Evolutionary conservation across 2,113 vertebrate genomes (phyloP), one percentile per base, ranked within the genome.

Genomic region (Acanthochromis polyacanthus): DNA sequence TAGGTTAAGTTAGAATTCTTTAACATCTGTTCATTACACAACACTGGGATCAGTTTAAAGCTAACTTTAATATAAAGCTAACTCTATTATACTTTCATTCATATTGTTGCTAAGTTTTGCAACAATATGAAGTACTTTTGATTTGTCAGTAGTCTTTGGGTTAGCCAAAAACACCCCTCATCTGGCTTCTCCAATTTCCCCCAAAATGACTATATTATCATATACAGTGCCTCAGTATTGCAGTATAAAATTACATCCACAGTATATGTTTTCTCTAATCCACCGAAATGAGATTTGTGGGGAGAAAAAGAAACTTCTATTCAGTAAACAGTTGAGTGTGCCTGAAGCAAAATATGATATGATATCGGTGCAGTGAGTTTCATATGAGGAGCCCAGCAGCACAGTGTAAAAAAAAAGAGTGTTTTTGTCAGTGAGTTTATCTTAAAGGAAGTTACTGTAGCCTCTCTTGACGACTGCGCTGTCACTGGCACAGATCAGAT

Each of bases 401-500:
- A 3, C n/a, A 2, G 45, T 30, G 30, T 45, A n/a, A 19, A 0
- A 57, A 0, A 57, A 63, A 23, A 20, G 9, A 5, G n/a, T 10
- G 5, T 36, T 56, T 56, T 64, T 56, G 4, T 69, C 1, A 11
- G 12, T 3, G 46, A 11, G 53, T 69, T 73, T 74, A 82, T 88
- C 83, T 67, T 1, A 23, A 25, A 83, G 89, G 79, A 82, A 83
- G 83, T 79, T 2, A 14, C 65, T 59, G 75, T 15, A 4, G 60
- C 60, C 72, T 52, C 46, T 75, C 52, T 11, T 17, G 25, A 56
- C 59, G 23, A 61, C 23, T 10, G 14, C 5, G 17, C 71, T 20
- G 70, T 71, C 57, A 20, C 71, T 67, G 75, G 73, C 55, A 52
- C 48, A n/a, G 71, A 84, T 88, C 75, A 78, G 66, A 69, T 28